Percentiles rank a stretch among this genome's conserved stretches.
Conservation (phyloP, 1,140 invertebrate species). For the Aphelenchoides avenae region DNA sequence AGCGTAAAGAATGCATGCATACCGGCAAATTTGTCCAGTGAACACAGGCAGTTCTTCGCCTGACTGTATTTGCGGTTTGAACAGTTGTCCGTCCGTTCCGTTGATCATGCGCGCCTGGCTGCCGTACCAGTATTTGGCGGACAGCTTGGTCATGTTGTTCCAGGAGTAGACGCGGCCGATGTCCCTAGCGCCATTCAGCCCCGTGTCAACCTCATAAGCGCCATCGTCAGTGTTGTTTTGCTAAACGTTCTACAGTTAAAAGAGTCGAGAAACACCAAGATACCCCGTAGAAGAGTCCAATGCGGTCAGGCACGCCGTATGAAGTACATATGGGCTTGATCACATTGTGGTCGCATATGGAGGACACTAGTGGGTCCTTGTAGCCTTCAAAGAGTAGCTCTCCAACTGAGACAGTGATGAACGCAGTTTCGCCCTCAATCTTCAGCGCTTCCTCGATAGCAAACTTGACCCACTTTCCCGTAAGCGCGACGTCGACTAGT, state of each 20-base stretch:
- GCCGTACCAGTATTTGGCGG: conserved; percentile 27
- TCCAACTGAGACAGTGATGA: conserved; percentile 5
- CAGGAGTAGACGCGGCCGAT: conserved; percentile 25
- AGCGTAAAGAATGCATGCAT: conserved; percentile 13
- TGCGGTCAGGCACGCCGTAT: conserved; percentile 41
- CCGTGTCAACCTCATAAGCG: conserved; percentile 8
- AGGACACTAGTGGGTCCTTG: conserved; percentile 44
- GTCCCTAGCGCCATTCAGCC: not conserved
- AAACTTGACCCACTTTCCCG: conserved; percentile 3
- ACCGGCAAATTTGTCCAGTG: conserved; percentile 50
- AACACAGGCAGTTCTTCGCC: too few relatives aligned
- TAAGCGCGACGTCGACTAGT: conserved; percentile 36
- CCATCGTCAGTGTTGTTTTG: conserved; percentile 40
- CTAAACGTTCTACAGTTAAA: conserved; percentile 34
- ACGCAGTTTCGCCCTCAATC: conserved; percentile 8
- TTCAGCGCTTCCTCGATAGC: conserved; percentile 27
- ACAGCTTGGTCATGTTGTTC: conserved; percentile 36
- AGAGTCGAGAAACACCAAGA: conserved; percentile 13
- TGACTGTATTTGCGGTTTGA: too few relatives aligned
- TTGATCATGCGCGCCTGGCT: conserved; percentile 42
- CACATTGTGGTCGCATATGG: conserved; percentile 32
- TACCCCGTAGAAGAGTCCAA: conserved; percentile 56
- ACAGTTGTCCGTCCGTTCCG: conserved; percentile 54
- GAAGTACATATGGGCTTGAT: conserved; percentile 36
- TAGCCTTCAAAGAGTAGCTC: conserved; percentile 55